Percentiles rank a stretch among this genome's conserved stretches.
Conservation (phyloP, 53 echinoderm and acorn worm genomes). For the Stichopus horrens region DNA sequence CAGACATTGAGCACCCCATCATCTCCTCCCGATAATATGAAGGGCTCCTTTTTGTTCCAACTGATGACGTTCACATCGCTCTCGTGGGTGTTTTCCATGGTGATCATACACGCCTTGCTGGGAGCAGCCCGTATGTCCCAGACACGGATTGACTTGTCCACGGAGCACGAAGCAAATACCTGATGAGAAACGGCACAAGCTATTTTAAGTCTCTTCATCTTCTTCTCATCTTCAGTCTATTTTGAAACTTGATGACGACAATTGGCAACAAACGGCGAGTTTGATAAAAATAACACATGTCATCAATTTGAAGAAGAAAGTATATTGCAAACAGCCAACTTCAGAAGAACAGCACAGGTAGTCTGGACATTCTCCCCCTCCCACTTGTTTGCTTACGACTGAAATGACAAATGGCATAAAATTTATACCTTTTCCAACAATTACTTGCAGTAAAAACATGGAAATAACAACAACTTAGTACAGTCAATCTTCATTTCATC, state of each 20-base stretch:
- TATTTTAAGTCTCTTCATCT: too few species aligned
- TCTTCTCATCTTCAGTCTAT: too few species aligned
- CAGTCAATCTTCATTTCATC: not conserved
- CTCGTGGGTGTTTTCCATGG: slow-evolving; percentile 81
- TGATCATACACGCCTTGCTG: slow-evolving; percentile 93
- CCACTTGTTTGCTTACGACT: too few species aligned
- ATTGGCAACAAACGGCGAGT: too few species aligned
- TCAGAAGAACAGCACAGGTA: too few species aligned
- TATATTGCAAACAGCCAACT: too few species aligned
- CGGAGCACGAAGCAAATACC: slow-evolving; percentile 99
- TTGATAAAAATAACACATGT: too few species aligned
- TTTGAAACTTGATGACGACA: too few species aligned
- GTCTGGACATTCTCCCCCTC: too few species aligned
- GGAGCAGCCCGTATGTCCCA: slow-evolving; percentile 91
- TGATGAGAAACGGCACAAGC: slow-evolving; percentile 7
- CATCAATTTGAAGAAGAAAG: too few species aligned
- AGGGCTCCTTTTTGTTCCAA: slow-evolving; percentile 97
- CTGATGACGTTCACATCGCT: slow-evolving; percentile 96
- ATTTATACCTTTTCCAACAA: too few species aligned
- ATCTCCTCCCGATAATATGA: slow-evolving; percentile 97
- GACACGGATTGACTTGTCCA: slow-evolving; percentile 88
- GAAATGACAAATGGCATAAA: too few species aligned
- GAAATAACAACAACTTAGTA: not conserved
- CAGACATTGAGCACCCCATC: slow-evolving; percentile 93
- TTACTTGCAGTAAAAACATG: not conserved